Evolutionary conservation across 2,797 vertebrate species (phyloP), one percentile per base, ranked within the genome.

Genomic region (Lutjanus argentimaculatus): DNA sequence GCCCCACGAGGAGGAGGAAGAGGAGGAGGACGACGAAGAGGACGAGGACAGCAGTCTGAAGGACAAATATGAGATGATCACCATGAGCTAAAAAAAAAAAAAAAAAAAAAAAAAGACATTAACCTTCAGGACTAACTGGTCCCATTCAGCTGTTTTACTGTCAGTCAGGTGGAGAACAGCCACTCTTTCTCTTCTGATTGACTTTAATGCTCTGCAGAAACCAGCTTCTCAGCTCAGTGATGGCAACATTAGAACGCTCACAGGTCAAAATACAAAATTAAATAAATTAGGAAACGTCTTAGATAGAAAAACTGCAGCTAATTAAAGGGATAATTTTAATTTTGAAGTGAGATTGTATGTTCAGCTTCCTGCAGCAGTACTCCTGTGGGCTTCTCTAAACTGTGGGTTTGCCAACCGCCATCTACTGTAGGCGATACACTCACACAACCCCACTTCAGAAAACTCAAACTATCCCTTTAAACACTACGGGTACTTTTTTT

Each of bases 31-130:
- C 0, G 95, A 96, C 0, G 93, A 94, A 6, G 93, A 96, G 1
- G 95, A 96, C 0, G 95, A 95, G 4, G 95, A 96, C 85, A 94
- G 87, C 68, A 96, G 96, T 0, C 77, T 93, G 11, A 95, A 92
- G 75, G 95, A 97, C 80, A 99, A 99, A 94, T 96, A 98, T 0
- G 97, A 99, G 91, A 97, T 99, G 89, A 97, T 96, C 84, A 93
- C 95, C 46, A 94, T 96, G 93, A 96, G 93, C 76, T 96, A 96
- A 75, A 95, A 46, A 59, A 36, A 62, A 25, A 25, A 25, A 2
- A 25, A 25, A 2, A 36, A 62, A 93, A 48, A 70, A 45, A 57
- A 45, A 67, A 8, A 61, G 62, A 85, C 75, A 30, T 30, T 25
- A 45, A 57, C 13, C 56, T 62, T 4, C 61, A 19, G 52, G 56